Evolutionary conservation across 2,113 vertebrate genomes (phyloP).

Genomic region (Aegithalos caudatus): DNA sequence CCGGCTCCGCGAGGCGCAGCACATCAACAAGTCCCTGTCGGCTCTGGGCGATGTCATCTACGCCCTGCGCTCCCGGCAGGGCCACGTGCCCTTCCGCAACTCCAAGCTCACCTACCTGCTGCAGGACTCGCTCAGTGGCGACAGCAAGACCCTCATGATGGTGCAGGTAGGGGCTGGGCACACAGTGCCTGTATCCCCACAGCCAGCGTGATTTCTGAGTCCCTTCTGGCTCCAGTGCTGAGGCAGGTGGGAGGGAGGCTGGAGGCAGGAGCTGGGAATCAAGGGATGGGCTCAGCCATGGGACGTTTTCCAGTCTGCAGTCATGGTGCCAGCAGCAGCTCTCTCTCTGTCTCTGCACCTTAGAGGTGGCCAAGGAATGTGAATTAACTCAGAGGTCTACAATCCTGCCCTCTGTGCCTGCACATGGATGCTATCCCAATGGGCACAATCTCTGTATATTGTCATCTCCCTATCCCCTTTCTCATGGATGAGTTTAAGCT

Average conservation of each 20-base stretch:
- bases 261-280: neutral
- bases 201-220: fast-evolving
- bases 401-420: neutral
- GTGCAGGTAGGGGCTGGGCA: slow-evolving; percentile 82
- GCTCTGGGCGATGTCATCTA: slow-evolving; percentile 93
- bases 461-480: neutral
- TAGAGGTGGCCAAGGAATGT: fast-evolving
- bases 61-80: slow-evolving; percentile 86
- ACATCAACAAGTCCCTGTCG: slow-evolving; percentile 94
- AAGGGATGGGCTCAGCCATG: fast-evolving
- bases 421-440: fast-evolving
- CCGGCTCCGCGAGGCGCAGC: slow-evolving; percentile 90
- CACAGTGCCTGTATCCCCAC: fast-evolving
- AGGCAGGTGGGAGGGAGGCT: neutral
- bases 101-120: slow-evolving; percentile 98
- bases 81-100: slow-evolving; percentile 94
- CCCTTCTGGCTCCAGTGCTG: fast-evolving
- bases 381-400: fast-evolving
- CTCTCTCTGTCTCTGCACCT: neutral
- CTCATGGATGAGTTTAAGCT: neutral
- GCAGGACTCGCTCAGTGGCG: slow-evolving; percentile 91
- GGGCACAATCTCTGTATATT: fast-evolving
- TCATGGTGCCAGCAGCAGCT: fast-evolving
- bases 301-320: neutral
- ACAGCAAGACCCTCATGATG: slow-evolving; percentile 98